Percentiles rank a stretch among this genome's conserved stretches.
Evolutionary conservation across 2,888 invertebrate genomes (phyloP).

Genomic region (Eumerus sabulonum): DNA sequence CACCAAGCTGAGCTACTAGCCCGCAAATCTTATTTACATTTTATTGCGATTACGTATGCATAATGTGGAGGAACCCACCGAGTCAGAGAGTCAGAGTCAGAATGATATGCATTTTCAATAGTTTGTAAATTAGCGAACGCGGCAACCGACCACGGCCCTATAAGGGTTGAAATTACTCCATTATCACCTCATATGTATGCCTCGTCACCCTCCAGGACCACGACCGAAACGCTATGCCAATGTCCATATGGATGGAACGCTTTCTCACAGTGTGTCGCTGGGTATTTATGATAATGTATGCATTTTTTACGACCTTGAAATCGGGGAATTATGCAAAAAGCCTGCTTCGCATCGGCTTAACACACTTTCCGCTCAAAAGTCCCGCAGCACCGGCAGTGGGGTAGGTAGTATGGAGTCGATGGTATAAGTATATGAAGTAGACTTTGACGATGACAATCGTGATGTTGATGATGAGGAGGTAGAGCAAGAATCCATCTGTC

Average conservation of each 20-base stretch:
- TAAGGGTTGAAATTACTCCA: conserved; percentile 67
- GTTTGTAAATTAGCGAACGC: conserved; percentile 55
- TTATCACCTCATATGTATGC: conserved; percentile 50
- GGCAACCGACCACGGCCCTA: conserved; percentile 40
- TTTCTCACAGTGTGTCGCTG: conserved; percentile 44
- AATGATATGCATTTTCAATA: conserved; percentile 46
- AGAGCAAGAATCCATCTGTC: conserved; percentile 55
- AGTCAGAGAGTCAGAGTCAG: conserved; percentile 1
- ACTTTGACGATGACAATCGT: not conserved
- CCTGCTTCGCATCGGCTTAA: conserved; percentile 67
- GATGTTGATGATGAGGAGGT: conserved; percentile 13
- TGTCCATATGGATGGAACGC: not conserved
- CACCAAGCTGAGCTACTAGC: conserved; percentile 22
- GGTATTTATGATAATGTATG: conserved; percentile 68
- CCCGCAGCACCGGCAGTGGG: conserved; percentile 24
- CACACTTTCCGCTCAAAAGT: conserved; percentile 60
- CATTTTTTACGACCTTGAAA: conserved; percentile 68
- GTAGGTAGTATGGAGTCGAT: too few relatives aligned
- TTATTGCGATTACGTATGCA: conserved; percentile 65
- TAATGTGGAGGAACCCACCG: conserved; percentile 22
- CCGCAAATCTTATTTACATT: conserved; percentile 66
- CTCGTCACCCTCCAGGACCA: not conserved
- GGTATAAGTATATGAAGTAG: too few relatives aligned
- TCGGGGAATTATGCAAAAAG: conserved; percentile 68
- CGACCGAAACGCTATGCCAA: conserved; percentile 7